Base-by-base conservation (phyloP, 2,888 invertebrate genomes). In the Phengaris alcon region DNA sequence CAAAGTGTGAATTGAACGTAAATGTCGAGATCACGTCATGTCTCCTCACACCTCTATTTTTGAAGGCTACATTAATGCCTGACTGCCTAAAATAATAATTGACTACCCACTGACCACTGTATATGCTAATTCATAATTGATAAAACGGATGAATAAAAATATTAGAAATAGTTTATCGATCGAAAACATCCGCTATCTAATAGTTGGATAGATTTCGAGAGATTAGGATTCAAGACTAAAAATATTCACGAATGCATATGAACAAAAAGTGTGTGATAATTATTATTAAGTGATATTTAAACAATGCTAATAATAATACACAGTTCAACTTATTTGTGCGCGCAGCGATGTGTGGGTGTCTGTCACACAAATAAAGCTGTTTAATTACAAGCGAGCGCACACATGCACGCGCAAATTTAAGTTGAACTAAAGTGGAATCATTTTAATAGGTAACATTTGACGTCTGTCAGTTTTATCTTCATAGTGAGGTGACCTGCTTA, bases 131-230 rank as follows among this genome's bases (percentile, higher is more conserved):
- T 64, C 12, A 3, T 35, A 15, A 8, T 9, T 59, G 15, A 59
- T 12, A 4, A 64, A 64, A 15, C 64, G 64, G 64, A 35, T 64
- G 9, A 12, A 64, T 64, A 64, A 64, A 64, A 64, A 64, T 22
- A 59, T 64, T 44, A 64, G 44, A 64, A 64, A 64, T 64, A 64
- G 59, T 64, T 64, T 22, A 64, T 57, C 22, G 15, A 59, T 59
- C 22, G 64, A 35, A 4, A 64, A 64, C 64, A 64, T 64, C 64
- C 64, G 64, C 35, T 44, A 44, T 44, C 13, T 52, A 52, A 52
- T 52, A 52, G 52, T 52, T 64, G 9, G 59, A 10, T 64, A 64
- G 59, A 22, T 57, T 57, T 22, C 22, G 22, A 22, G 22, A 22
- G 22, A 1, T 22, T 22, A 22, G 22, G 8, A 57, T 35, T 6